Evolutionary conservation across 2,113 vertebrate genomes (phyloP), one percentile per base, ranked within the genome.

Genomic region (Notothenia rossii): DNA sequence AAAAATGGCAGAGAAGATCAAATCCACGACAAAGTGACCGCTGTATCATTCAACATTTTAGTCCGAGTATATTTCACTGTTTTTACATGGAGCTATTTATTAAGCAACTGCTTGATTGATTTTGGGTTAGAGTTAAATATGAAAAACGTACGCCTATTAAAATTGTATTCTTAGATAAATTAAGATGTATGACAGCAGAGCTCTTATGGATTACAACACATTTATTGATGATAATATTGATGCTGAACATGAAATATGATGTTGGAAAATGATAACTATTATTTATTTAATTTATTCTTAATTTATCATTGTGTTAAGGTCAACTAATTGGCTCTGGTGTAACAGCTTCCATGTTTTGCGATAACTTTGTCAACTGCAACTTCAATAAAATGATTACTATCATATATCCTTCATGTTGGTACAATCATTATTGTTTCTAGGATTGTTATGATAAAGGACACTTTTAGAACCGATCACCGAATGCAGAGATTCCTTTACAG

Each of bases 281-380:
- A 87, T 87, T 87, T 87, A 80, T 83, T 60, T 50, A 75, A 89
- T 85, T 89, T 83, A 86, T 89, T 65, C 36, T 49, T 86, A 58
- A 82, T 63, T 84, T 84, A 86, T 89, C 50, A 73, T 25, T 61
- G 40, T 72, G 18, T 59, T 20, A 10, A 51, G n/a, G 33, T 56
- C 62, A 12, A 58, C 2, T 50, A 18, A 56, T 54, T 46, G 20
- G 7, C 51, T 75, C 43, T 13, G 18, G 10, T 58, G 22, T 58
- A 15, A 65, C 15, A 36, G 22, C 7, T 50, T 43, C 67, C 1
- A 59, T 63, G 13, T 71, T 46, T 22, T 49, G 13, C 48, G 59
- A 10, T 58, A 18, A 36, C 25, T 22, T 22, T 63, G 22, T 46
- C 22, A 70, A 51, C 17, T 62, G 36, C 17, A 12, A 5, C 11